Evolutionary conservation across 1,140 invertebrate genomes (phyloP), one percentile per base, ranked within the genome.

Genomic region (Penaeus vannamei): DNA sequence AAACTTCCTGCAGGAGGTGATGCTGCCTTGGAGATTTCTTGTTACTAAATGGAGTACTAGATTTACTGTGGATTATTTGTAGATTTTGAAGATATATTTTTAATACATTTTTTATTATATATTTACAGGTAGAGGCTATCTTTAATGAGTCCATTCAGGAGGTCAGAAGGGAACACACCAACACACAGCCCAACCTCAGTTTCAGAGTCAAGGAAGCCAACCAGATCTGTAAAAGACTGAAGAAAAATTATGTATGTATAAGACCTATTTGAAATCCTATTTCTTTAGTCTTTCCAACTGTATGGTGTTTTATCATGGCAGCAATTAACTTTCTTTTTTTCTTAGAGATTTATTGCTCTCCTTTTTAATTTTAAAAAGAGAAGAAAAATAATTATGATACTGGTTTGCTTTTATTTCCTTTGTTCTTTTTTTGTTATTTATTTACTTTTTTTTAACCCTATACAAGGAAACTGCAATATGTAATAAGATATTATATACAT

Each of bases 131-230:
- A 29, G 81, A 89, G 84, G 66, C 82, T 14, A 60, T 85, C 8
- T 85, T 89, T 29, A 89, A 89, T 84, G 87, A 89, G 22, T 84
- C 87, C n/a, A 61, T 89, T 17, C 32, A 79, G 36, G 87, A 89
- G 64, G 69, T 89, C 26, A 84, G 53, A 59, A 84, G 36, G 77
- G 87, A 89, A 26, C 29, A 29, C 10, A 26, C 60, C 42, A 53
- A 36, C 29, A 62, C 60, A 64, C 53, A 53, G 60, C 87, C 82
- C 23, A 84, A 79, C 36, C 59, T 89, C 14, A 79, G 66, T 23
- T 89, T 89, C 46, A 77, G 32, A 29, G 77, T 89, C n/a, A 89
- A 80, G 60, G 87, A 89, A 77, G 87, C 87, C 60, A 89, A 85
- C 53, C 66, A 84, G 76, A 89, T 89, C 26, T 84, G 81, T 42